Conservation (phyloP, 2,113 vertebrate species). For the Hippolais icterina region DNA sequence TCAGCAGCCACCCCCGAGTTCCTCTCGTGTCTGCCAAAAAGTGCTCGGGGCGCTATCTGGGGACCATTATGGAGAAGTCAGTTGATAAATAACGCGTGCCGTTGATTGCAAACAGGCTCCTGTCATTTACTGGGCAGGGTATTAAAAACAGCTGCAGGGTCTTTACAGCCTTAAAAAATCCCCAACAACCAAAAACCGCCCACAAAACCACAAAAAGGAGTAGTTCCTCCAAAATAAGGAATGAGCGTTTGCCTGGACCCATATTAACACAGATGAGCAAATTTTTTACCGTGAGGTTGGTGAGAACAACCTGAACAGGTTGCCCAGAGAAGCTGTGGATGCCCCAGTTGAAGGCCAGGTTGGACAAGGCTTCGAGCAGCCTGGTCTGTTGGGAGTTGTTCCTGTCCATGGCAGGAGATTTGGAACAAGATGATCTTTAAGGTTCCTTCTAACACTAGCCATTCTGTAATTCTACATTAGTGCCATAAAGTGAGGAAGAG, state of each 20-base stretch:
- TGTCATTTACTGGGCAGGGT: neutral
- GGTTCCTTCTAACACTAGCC: neutral
- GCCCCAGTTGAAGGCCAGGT: neutral
- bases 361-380: neutral
- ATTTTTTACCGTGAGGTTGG: neutral
- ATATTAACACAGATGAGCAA: neutral
- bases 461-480: neutral
- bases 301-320: neutral
- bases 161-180: neutral
- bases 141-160: neutral
- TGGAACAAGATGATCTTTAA: neutral
- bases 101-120: neutral
- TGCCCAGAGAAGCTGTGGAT: neutral
- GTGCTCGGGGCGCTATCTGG: neutral
- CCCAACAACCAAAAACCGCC: neutral
- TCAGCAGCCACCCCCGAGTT: accelerated
- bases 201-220: neutral
- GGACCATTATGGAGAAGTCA: neutral
- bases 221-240: neutral
- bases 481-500: accelerated
- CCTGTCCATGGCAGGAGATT: too few relatives aligned
- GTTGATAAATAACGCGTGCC: conserved; percentile 12
- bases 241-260: accelerated
- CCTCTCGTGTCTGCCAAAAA: neutral
- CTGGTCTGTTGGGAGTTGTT: neutral